Evolutionary conservation across 2,888 invertebrate species (phyloP), one percentile per base, ranked within the genome.

Genomic region (Drosophila kuntzei): DNA sequence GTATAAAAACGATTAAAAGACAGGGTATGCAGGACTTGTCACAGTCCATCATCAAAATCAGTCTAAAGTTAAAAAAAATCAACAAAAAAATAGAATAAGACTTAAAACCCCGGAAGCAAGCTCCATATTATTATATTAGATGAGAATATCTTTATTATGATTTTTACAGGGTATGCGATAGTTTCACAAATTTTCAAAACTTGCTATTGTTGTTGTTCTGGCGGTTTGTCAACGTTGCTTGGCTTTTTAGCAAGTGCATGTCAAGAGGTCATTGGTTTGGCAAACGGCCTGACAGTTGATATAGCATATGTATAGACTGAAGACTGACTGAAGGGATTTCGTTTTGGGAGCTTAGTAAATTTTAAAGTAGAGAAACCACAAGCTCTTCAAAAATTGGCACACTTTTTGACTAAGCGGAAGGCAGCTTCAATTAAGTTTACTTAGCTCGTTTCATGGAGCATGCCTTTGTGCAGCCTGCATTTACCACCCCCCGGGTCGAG

Each of bases 261-360:
- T 79, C 69, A 71, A 82, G 82, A 78, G 87, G 85, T 87, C 85
- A 87, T 87, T 84, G 82, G 75, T 84, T 68, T 22, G n/a, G 75
- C 62, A 63, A 70, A 69, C 71, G 63, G 57, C 61, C 65, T 39
- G 64, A 37, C 62, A 62, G 55, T 62, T 63, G 69, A 57, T 51
- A 32, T 29, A 43, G 46, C 39, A 58, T 20, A 60, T 14, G 37
- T 36, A 14, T 39, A 22, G 32, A 20, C 20, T 12, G 8, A 46
- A 27, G 27, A 5, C 46, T 5, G 49, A 32, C 54, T 46, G 29
- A 14, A 37, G 14, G 16, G 59, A 44, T 62, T 46, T 51, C 29
- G 32, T 18, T 53, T 53, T 34, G 54, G 22, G 11, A 20, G 20
- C 57, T 53, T 57, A 53, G 67, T 75, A 69, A 71, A 87, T 84